Percentiles rank a stretch among this genome's conserved stretches.
Conservation (phyloP, 2,113 vertebrate species). For the Panthera tigris region DNA sequence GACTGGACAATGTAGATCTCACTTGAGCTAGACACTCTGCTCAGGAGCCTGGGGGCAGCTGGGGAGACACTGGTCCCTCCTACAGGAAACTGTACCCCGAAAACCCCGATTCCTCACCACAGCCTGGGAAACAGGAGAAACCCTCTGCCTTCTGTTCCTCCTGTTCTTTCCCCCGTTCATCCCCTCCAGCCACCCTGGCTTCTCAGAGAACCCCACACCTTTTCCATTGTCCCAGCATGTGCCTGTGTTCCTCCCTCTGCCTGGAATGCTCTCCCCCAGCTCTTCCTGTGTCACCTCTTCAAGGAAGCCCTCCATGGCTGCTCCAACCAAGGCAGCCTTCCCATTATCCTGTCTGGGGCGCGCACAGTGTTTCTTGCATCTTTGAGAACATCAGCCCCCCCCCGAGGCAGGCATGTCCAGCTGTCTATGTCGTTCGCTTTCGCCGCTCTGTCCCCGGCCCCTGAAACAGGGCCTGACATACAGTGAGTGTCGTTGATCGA, state of each 20-base stretch:
- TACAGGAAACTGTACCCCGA: not conserved
- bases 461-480: not conserved
- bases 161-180: rapidly evolving
- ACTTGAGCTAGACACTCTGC: not conserved
- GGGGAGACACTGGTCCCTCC: not conserved
- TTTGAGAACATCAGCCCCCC: not conserved
- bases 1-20: rapidly evolving
- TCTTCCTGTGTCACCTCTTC: not conserved
- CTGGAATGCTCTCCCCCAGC: not conserved
- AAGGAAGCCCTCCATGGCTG: not conserved
- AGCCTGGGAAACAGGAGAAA: not conserved
- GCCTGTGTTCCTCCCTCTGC: not conserved
- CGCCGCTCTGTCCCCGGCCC: not conserved
- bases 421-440: not conserved
- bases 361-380: no score
- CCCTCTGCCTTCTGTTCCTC: not conserved
- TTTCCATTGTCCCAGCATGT: not conserved
- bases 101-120: not conserved
- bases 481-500: not conserved
- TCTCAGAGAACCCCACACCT: not conserved
- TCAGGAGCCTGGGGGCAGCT: not conserved
- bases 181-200: no score
- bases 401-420: not conserved
- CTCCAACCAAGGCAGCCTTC: not conserved
- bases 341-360: not conserved